Evolutionary conservation across 2,888 invertebrate species (phyloP), one percentile per base, ranked within the genome.

Genomic region (Sepiola atlantica): DNA sequence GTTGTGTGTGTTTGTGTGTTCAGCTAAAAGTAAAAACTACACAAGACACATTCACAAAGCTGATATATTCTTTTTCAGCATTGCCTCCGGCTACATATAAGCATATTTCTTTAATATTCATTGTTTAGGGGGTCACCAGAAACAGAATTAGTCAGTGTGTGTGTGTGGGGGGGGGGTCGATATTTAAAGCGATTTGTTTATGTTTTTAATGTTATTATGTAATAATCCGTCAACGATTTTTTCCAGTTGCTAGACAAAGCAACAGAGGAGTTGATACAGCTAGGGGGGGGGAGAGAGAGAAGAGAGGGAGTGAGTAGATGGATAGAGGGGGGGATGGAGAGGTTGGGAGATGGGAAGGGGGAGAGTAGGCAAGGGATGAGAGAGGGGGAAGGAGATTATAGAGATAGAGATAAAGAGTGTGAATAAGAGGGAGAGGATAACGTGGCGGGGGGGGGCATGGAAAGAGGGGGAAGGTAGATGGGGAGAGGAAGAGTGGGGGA

Each of bases 281-380:
- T n/a, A n/a, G n/a, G n/a, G n/a, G n/a, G n/a, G n/a, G n/a, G n/a
- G n/a, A n/a, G n/a, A n/a, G n/a, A n/a, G n/a, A 4, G 94, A 91
- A 55, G 94, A 94, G 28, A 92, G 94, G 94, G 94, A 95, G 1
- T 35, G 61, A 61, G 90, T 45, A 94, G 92, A 57, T 10, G 35
- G 94, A 57, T 91, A 91, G 94, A 91, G 94, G 90, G 94, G 57
- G 32, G 94, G 94, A 94, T 91, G 57, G 94, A 94, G 94, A 8
- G 45, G 45, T 45, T 45, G 2, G 45, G 2, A 4, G 45, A 45
- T 45, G 93, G 94, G 61, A 32, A 94, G 94, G 91, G 92, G 91
- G 94, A 91, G 94, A 94, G 94, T 94, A 94, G 55, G 92, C 92
- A 93, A 45, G 90, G 93, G 91, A 21, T 12, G 94, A 55, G 94